These are phyloP conservation scores for Gephyroberyx darwinii DNA, from an alignment of 2,797 vertebrate species.

Conservation along the genomic window DNA sequence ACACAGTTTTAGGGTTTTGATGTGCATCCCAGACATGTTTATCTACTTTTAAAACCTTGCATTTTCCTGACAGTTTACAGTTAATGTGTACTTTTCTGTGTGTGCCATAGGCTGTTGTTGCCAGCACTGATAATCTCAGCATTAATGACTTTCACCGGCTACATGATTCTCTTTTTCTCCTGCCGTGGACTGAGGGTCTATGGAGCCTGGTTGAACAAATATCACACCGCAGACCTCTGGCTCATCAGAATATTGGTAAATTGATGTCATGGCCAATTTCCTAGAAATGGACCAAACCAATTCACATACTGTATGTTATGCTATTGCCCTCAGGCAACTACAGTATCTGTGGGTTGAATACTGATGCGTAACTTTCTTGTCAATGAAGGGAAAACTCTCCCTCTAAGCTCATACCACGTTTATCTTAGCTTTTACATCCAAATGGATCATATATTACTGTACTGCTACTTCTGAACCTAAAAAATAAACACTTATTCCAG, in stretches of 20 bases:
- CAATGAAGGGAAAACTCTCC: background rate
- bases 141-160: constrained; percentile 71
- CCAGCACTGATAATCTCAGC: constrained; percentile 75
- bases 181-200: constrained; percentile 76
- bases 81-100: constrained; percentile 28
- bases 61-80: background rate
- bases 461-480: no score
- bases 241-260: constrained; percentile 83
- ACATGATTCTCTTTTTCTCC: constrained; percentile 74
- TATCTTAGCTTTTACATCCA: background rate
- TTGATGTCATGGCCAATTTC: background rate
- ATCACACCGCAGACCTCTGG: constrained; percentile 80
- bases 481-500: no score
- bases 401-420: background rate
- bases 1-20: background rate
- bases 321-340: background rate
- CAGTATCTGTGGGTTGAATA: background rate
- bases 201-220: constrained; percentile 77
- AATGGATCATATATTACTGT: background rate
- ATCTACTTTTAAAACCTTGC: background rate
- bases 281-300: background rate
- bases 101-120: constrained; percentile 75
- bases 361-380: background rate
- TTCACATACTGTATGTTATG: background rate
- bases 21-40: background rate